Conservation (phyloP, 2,888 invertebrate genomes). For the Timema cristinae region DNA sequence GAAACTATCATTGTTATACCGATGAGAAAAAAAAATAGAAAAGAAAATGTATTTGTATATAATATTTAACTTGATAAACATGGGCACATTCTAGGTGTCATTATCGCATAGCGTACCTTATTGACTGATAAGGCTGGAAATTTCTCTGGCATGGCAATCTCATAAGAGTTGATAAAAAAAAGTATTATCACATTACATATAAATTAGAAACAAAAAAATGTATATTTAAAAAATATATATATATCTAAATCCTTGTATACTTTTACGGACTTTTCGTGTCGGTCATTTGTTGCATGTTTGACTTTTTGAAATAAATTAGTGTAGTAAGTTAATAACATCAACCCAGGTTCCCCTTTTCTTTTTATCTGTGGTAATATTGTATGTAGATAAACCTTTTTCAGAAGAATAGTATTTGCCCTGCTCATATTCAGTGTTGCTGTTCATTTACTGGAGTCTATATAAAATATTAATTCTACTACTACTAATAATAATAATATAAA, state of each 20-base stretch:
- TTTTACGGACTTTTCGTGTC: background rate
- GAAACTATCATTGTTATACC: constrained; percentile 24
- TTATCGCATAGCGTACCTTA: constrained; percentile 28
- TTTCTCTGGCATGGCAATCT: too few relatives aligned
- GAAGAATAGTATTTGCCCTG: constrained; percentile 29
- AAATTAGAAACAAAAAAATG: constrained; percentile 7
- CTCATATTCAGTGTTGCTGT: constrained; percentile 33
- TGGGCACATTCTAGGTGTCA: constrained; percentile 24
- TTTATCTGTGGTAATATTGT: constrained; percentile 28
- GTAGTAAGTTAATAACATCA: constrained; percentile 27
- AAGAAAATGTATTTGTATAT: constrained; percentile 28
- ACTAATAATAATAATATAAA: constrained; percentile 24
- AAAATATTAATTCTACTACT: constrained; percentile 26
- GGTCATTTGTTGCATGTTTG: constrained; percentile 33
- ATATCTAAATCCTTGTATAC: constrained; percentile 15
- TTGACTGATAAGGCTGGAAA: constrained; percentile 22
- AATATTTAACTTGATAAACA: constrained; percentile 25
- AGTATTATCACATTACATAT: constrained; percentile 14
- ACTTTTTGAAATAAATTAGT: constrained; percentile 27
- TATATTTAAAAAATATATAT: constrained; percentile 14
- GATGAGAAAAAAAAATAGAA: constrained; percentile 15
- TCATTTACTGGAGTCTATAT: constrained; percentile 32
- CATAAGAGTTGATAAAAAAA: background rate
- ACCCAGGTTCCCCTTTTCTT: constrained; percentile 19
- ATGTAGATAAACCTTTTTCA: constrained; percentile 21